These are phyloP conservation scores for Merodon equestris DNA, from an alignment of 2,888 invertebrate species.

Conservation along the genomic window DNA sequence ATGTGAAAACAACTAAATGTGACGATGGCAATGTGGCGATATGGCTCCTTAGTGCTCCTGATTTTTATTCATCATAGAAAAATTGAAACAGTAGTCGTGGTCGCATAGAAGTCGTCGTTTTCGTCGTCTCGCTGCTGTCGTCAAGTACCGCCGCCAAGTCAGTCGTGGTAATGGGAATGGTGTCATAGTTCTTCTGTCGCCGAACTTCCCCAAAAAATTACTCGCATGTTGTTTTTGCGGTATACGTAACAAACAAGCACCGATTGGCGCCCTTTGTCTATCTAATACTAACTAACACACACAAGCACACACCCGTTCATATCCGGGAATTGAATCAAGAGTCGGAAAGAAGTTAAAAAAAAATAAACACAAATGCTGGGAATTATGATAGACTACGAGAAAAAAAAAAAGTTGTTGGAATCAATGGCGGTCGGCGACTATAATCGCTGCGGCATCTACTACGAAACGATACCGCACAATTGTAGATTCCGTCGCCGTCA, in stretches of 20 bases:
- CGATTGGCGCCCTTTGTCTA: constrained; percentile 67
- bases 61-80: constrained; percentile 67
- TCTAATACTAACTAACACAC: constrained; percentile 17
- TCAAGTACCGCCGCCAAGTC: constrained; percentile 6
- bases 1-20: constrained; percentile 50
- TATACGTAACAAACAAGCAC: constrained; percentile 57
- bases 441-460: constrained; percentile 52
- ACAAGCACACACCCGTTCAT: constrained; percentile 45
- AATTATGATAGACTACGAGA: constrained; percentile 52
- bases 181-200: constrained; percentile 67
- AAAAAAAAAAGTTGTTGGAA: constrained; percentile 54
- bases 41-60: constrained; percentile 65
- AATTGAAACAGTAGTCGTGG: constrained; percentile 61
- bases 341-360: constrained; percentile 15
- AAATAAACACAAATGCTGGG: constrained; percentile 12
- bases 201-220: constrained; percentile 57
- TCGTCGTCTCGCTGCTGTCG: constrained; percentile 2
- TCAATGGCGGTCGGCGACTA: constrained; percentile 57
- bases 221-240: constrained; percentile 56
- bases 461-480: constrained; percentile 27
- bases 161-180: constrained; percentile 52
- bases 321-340: constrained; percentile 59
- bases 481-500: constrained; percentile 39
- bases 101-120: constrained; percentile 31
- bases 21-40: constrained; percentile 35